Percentiles rank a stretch among this genome's conserved stretches.
These are phyloP conservation scores for Caprella mutica DNA, from an alignment of 2,888 invertebrate genomes.

Conservation along the genomic window DNA sequence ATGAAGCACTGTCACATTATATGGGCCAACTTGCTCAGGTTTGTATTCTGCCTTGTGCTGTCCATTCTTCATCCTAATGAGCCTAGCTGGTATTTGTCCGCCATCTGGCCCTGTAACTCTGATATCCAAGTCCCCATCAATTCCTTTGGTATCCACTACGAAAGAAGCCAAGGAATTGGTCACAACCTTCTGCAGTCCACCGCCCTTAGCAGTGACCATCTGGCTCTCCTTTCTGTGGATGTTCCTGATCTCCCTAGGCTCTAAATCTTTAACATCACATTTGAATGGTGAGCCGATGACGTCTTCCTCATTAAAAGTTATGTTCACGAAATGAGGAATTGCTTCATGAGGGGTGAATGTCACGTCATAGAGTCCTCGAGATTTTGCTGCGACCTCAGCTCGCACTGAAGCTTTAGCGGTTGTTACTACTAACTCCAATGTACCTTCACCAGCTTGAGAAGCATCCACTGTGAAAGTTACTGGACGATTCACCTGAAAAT, in stretches of 20 bases:
- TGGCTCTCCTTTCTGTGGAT: constrained; percentile 36
- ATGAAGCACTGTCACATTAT: constrained; percentile 30
- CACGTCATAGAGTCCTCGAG: constrained; percentile 80
- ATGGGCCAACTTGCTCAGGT: constrained; percentile 51
- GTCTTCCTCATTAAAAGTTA: constrained; percentile 84
- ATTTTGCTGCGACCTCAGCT: constrained; percentile 76
- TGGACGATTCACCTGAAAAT: constrained; percentile 62
- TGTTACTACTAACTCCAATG: constrained; percentile 78
- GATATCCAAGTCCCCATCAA: constrained; percentile 45
- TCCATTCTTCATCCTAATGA: constrained; percentile 40
- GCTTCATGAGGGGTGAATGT: constrained; percentile 84
- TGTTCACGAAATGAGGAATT: constrained; percentile 79
- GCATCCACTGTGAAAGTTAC: constrained; percentile 90
- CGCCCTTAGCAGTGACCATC: constrained; percentile 39
- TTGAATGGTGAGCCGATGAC: constrained; percentile 78
- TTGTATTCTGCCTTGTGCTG: constrained; percentile 59
- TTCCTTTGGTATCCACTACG: constrained; percentile 44
- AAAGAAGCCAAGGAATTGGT: constrained; percentile 43
- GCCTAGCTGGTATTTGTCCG: constrained; percentile 43
- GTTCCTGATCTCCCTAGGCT: constrained; percentile 35
- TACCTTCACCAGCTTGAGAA: constrained; percentile 87
- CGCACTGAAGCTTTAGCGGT: constrained; percentile 80
- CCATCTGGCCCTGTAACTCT: constrained; percentile 45
- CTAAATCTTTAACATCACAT: constrained; percentile 46
- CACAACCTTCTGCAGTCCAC: constrained; percentile 42